Evolutionary conservation across 2,797 vertebrate species (phyloP).

Genomic region (Pangasius sanitwongsei): DNA sequence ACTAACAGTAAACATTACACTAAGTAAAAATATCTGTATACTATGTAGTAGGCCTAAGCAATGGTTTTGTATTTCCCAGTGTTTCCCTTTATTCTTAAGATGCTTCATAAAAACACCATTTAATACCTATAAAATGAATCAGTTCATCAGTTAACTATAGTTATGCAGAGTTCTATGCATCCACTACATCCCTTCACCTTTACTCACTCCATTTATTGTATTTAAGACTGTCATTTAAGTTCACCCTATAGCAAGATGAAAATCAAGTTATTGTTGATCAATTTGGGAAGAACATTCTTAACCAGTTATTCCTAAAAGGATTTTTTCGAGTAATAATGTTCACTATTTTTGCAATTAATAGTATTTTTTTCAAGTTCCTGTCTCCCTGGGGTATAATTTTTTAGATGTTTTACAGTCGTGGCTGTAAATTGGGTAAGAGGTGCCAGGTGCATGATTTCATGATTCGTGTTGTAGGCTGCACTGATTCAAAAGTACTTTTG

Average conservation of each 20-base stretch:
- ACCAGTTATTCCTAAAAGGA: not conserved
- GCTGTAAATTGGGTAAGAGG: not conserved
- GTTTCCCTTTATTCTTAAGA: not conserved
- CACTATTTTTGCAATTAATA: not conserved
- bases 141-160: not conserved
- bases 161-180: not conserved
- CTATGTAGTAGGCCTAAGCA: not conserved
- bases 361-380: not conserved
- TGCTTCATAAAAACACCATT: not conserved
- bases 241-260: not conserved
- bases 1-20: not conserved
- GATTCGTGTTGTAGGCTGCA: not conserved
- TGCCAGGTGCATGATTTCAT: conserved; percentile 19
- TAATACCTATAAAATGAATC: not conserved
- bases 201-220: not conserved
- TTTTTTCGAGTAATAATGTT: not conserved
- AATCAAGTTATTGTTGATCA: not conserved
- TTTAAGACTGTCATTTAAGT: not conserved
- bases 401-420: not conserved
- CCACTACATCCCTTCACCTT: not conserved
- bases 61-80: not conserved
- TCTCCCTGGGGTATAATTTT: not conserved
- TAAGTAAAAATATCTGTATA: not conserved
- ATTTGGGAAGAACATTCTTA: not conserved
- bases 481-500: conserved; percentile 19